phyloP scores from a whole-genome alignment of 53 echinoderm and acorn worm species.

The Crossaster papposus region DNA sequence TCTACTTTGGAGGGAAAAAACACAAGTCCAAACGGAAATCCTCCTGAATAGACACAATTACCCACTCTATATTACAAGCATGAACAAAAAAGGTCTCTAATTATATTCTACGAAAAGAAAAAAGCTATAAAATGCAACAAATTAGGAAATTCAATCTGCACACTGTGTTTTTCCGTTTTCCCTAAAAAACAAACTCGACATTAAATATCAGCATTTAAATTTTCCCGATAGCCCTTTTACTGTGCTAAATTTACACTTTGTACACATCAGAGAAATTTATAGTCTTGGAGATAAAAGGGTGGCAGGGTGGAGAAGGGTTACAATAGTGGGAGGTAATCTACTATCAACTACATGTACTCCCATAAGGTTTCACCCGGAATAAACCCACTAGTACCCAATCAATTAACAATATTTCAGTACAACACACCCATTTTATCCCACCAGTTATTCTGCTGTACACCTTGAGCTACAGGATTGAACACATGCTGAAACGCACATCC shows the following conservation, averaged over 20 bases:
- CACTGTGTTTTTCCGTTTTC: not conserved
- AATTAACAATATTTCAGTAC: not conserved
- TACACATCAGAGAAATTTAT: constrained; percentile 59
- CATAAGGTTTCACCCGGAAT: not conserved
- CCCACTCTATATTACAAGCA: not conserved
- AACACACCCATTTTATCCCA: not conserved
- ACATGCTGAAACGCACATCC: not conserved
- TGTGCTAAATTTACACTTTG: constrained; percentile 59
- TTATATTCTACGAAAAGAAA: constrained; percentile 4
- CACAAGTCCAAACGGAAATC: not conserved
- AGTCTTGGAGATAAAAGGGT: constrained; percentile 36
- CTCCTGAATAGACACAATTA: not conserved
- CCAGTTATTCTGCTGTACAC: not conserved
- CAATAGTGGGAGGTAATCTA: not conserved
- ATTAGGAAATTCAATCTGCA: not conserved
- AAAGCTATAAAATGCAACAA: constrained; percentile 7
- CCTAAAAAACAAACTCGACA: not conserved
- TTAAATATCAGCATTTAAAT: not conserved
- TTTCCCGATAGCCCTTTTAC: constrained; percentile 26
- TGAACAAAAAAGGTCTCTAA: not conserved
- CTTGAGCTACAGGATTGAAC: not conserved
- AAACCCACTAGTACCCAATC: not conserved
- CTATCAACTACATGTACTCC: not conserved
- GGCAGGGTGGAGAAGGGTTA: not conserved
- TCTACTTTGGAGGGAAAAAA: not conserved